Percentiles rank a stretch among this genome's conserved stretches.
phyloP scores from a whole-genome alignment of 2,888 invertebrate species.

The Habroteleia sp. region DNA sequence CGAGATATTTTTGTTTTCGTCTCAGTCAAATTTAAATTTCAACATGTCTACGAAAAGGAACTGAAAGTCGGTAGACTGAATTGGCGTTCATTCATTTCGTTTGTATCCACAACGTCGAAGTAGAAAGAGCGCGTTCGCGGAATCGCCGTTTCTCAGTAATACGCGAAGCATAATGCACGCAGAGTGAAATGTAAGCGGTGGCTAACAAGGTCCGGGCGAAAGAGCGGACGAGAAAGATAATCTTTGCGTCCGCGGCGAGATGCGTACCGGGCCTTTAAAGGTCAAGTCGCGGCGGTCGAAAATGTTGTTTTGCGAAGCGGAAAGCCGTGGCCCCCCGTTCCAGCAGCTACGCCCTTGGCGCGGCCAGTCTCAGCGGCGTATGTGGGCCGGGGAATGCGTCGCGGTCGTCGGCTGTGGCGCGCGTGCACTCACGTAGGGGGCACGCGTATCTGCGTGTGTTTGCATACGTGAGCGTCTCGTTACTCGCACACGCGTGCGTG shows the following conservation, averaged over 20 bases:
- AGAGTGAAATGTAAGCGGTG: no score
- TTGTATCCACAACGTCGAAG: no score
- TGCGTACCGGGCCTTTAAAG: constrained; percentile 2
- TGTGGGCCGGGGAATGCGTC: constrained; percentile 72
- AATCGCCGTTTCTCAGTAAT: no score
- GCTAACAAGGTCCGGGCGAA: no score
- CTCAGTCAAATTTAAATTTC: no score
- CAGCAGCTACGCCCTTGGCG: constrained; percentile 12
- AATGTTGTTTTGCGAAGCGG: constrained; percentile 2
- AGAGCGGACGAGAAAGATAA: not conserved
- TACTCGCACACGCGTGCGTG: constrained; percentile 57
- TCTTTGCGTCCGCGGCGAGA: not conserved
- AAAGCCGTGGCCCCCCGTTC: constrained; percentile 5
- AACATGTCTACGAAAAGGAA: no score
- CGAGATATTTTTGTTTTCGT: no score
- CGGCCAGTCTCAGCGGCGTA: constrained; percentile 62
- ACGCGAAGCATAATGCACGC: no score
- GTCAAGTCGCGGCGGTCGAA: constrained; percentile 2
- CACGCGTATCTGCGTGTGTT: constrained; percentile 37
- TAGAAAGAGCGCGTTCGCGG: no score
- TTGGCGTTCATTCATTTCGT: no score
- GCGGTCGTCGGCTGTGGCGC: constrained; percentile 63
- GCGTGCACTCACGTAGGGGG: constrained; percentile 30
- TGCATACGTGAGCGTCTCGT: constrained; percentile 33
- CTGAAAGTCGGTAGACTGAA: no score